Percentiles rank a stretch among this genome's conserved stretches.
Evolutionary conservation across 2,888 invertebrate genomes (phyloP).

Genomic region (Junonia oenone): DNA sequence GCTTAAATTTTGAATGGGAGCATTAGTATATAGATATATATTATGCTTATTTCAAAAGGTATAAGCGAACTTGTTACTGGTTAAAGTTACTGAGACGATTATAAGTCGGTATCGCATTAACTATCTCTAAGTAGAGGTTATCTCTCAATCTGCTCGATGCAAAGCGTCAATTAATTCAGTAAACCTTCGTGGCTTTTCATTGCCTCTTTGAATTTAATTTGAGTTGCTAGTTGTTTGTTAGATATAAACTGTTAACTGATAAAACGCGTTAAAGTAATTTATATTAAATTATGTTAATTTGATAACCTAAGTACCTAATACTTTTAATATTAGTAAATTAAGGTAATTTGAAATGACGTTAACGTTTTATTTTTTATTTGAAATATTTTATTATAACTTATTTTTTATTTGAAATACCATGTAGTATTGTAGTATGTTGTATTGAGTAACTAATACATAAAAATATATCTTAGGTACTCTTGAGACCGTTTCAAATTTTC

Average conservation of each 20-base stretch:
- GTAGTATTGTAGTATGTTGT: too few species aligned
- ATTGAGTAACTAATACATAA: too few species aligned
- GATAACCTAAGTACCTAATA: not conserved
- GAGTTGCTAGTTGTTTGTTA: not conserved
- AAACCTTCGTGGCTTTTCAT: conserved; percentile 2
- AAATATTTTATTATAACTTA: too few species aligned
- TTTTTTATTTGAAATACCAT: too few species aligned
- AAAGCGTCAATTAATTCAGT: conserved; percentile 17
- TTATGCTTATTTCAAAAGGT: too few species aligned
- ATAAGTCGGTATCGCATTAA: conserved; percentile 10
- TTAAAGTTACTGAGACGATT: conserved; percentile 2
- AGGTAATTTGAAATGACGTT: too few species aligned
- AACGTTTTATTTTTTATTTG: too few species aligned
- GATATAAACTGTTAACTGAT: not conserved
- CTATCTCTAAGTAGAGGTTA: conserved; percentile 8
- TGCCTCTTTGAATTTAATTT: not conserved
- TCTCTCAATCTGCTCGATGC: conserved; percentile 9
- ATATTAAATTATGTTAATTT: not conserved
- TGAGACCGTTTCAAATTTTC: too few species aligned
- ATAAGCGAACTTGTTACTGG: not conserved
- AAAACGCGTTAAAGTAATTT: not conserved
- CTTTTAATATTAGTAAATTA: too few species aligned
- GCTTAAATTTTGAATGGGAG: too few species aligned
- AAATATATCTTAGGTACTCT: too few species aligned
- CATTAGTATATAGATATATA: too few species aligned